Percentiles rank a stretch among this genome's conserved stretches.
phyloP scores from a whole-genome alignment of 2,888 invertebrate genomes.

The Spilarctia lutea region DNA sequence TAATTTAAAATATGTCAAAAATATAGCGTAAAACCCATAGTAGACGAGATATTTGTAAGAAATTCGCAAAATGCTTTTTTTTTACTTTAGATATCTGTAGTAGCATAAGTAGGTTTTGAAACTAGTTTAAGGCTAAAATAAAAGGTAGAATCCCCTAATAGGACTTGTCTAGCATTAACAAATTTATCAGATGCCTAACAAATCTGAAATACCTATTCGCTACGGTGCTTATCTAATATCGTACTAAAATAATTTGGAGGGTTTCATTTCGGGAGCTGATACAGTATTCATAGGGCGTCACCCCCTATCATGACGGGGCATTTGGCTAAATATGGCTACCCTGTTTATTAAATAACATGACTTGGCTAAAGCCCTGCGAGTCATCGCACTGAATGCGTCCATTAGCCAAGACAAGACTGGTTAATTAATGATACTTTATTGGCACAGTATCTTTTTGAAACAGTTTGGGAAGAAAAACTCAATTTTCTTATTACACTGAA shows the following conservation, averaged over 20 bases:
- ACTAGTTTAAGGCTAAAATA: no score
- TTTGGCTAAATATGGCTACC: constrained; percentile 32
- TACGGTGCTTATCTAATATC: constrained; percentile 3
- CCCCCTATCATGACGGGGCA: constrained; percentile 21
- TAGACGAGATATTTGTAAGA: no score
- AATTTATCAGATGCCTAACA: not conserved
- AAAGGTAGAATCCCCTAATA: no score
- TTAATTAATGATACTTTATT: constrained; percentile 58
- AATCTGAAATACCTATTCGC: not conserved
- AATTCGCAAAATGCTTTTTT: no score
- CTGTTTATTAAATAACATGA: constrained; percentile 59
- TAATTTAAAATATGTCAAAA: no score
- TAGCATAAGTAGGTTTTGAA: no score
- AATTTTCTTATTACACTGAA: no score
- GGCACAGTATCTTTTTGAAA: constrained; percentile 25
- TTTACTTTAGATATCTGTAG: no score
- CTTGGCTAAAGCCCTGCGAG: constrained; percentile 46
- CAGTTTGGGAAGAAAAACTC: not conserved
- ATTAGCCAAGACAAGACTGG: constrained; percentile 63
- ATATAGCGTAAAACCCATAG: no score
- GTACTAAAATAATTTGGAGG: constrained; percentile 5
- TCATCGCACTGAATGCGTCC: constrained; percentile 57
- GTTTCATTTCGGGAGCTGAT: constrained; percentile 9
- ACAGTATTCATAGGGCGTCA: constrained; percentile 16
- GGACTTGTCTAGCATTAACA: no score